Base-by-base conservation (phyloP, 2,888 invertebrate species). In the Latrodectus hesperus region DNA sequence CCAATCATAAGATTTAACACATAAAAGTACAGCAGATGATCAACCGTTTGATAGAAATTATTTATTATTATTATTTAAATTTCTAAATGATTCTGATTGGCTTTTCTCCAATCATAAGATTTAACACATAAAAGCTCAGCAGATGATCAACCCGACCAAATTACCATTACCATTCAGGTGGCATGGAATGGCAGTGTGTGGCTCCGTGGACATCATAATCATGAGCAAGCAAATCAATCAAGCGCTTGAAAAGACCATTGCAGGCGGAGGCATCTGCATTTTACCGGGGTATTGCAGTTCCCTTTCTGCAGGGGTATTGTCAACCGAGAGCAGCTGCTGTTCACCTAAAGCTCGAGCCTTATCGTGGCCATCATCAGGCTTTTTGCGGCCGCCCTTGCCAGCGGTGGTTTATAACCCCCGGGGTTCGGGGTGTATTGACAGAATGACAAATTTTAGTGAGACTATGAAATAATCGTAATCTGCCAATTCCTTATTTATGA, bases 211-310 rank as follows among this genome's bases (percentile, higher is more conserved):
- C 72, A 72, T 82, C 82, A 67, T 86, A 86, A 86, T 86, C 86
- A 86, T 77, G 72, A 86, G 86, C 71, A 86, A 86, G 81, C 86
- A 86, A 81, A 86, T 86, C 86, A 86, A 86, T 86, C 86, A 86
- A 72, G 72, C 38, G 55, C 72, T 52, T 55, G 17, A 65, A 80
- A 72, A 76, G 68, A 9, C 53, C 11, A 75, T 72, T 14, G 22
- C 72, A 10, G 17, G 53, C 67, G 9, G 67, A 26, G 22, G 73
- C 73, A 74, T 74, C 74, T 73, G 73, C 73, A 80, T 55, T 80
- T 77, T 82, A 72, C 49, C 49, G 16, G 72, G 64, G 70, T 70
- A 67, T 65, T 81, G 86, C 77, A 81, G 65, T 86, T 81, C 74
- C 74, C 65, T 76, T 75, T 55, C 10, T 52, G 51, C 64, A 11